Conservation (phyloP, 2,888 invertebrate genomes). For the Strigamia maritima region DNA sequence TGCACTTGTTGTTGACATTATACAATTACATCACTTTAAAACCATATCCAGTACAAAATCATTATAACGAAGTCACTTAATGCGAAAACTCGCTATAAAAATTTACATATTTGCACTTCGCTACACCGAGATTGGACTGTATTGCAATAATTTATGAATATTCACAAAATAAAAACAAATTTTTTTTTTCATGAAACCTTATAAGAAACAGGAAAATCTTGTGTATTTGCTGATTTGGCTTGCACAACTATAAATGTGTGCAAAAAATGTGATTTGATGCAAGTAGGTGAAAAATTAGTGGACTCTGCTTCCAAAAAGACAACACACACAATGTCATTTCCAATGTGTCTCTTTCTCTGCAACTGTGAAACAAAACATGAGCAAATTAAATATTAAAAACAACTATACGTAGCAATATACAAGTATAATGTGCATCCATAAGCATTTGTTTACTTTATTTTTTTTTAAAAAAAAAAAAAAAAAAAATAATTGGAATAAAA, state of each 20-base stretch:
- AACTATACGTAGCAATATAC: background rate
- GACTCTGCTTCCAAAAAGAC: constrained; percentile 91
- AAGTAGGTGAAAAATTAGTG: constrained; percentile 86
- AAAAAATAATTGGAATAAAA: background rate
- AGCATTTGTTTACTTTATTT: background rate
- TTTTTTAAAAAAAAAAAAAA: background rate
- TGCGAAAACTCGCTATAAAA: no score
- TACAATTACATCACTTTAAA: no score
- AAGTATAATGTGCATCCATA: background rate
- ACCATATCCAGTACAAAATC: no score
- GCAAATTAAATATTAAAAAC: constrained; percentile 36
- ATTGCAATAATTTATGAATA: no score
- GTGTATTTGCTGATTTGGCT: constrained; percentile 75
- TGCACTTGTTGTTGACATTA: no score
- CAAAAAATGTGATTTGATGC: constrained; percentile 90
- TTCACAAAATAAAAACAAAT: no score
- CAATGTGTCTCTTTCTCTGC: constrained; percentile 87
- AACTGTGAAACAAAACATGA: constrained; percentile 54
- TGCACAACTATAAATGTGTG: constrained; percentile 90
- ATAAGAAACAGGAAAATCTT: constrained; percentile 79
- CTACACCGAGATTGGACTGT: no score
- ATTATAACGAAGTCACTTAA: no score
- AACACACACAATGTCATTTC: constrained; percentile 92
- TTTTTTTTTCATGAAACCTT: constrained; percentile 56
- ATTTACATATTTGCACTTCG: no score